These are phyloP conservation scores for Cossypha niveicapilla DNA, from an alignment of 2,797 vertebrate genomes.

Conservation along the genomic window DNA sequence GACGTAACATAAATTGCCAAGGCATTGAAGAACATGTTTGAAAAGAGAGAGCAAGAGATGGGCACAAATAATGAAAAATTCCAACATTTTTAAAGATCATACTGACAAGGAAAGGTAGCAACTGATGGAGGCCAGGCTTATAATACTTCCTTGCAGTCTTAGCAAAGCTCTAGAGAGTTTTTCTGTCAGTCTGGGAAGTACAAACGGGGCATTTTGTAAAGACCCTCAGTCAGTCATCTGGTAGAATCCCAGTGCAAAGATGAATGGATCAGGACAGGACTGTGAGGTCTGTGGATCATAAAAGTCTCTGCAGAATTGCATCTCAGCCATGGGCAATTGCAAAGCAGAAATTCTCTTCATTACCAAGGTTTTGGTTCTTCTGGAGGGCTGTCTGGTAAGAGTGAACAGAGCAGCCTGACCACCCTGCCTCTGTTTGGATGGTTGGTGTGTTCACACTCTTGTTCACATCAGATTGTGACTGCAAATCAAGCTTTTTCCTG, in stretches of 20 bases:
- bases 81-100: neutral
- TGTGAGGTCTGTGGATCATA: neutral
- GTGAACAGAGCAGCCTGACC: neutral
- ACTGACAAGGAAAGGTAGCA: neutral
- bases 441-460: neutral
- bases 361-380: neutral
- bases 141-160: neutral
- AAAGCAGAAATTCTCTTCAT: neutral
- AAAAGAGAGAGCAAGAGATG: neutral
- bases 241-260: neutral
- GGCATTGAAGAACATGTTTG: neutral
- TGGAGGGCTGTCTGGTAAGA: neutral
- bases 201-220: neutral
- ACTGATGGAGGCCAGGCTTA: neutral
- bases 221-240: neutral
- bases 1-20: neutral
- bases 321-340: neutral
- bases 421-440: neutral
- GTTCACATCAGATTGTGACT: neutral
- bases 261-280: neutral
- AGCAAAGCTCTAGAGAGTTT: neutral
- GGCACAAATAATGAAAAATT: neutral
- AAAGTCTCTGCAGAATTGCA: neutral
- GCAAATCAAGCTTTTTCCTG: neutral
- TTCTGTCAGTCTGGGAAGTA: neutral